Evolutionary conservation across 2,797 vertebrate genomes (phyloP).

Genomic region (Tadarida brasiliensis): DNA sequence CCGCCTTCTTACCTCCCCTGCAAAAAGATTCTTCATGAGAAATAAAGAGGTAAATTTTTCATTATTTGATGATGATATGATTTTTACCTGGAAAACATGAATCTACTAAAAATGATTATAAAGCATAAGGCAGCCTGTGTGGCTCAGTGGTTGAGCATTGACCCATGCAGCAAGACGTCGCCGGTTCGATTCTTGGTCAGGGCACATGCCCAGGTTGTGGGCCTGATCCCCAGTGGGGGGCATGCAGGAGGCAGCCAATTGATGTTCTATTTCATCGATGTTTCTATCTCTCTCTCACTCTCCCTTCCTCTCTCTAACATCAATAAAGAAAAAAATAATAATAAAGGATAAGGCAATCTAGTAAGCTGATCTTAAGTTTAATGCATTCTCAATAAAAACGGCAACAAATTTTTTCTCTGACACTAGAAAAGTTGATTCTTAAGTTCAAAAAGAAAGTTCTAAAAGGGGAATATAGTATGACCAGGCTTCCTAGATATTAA

Average conservation of each 20-base stretch:
- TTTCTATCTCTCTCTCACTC: no score
- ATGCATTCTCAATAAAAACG: not conserved
- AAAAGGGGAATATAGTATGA: not conserved
- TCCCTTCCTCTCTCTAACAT: no score
- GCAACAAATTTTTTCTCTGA: slow-evolving; percentile 4
- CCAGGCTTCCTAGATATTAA: slow-evolving; percentile 19
- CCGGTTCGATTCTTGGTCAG: no score
- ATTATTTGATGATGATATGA: slow-evolving; percentile 17
- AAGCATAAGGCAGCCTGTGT: not conserved
- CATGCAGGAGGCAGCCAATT: no score
- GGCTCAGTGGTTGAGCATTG: no score
- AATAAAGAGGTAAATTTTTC: slow-evolving; percentile 34
- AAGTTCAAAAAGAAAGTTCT: slow-evolving; percentile 32
- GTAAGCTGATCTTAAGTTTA: not conserved
- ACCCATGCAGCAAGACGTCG: no score
- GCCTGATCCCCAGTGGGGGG: no score
- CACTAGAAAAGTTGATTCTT: slow-evolving; percentile 7
- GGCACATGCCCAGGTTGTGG: no score
- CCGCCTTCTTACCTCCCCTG: not conserved
- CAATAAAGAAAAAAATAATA: not conserved
- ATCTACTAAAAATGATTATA: slow-evolving; percentile 41
- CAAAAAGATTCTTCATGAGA: not conserved
- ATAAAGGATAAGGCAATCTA: not conserved
- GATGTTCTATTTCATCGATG: no score
- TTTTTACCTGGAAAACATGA: slow-evolving; percentile 47